Base-by-base conservation (phyloP, 2,888 invertebrate species). In the Beris morrisii region DNA sequence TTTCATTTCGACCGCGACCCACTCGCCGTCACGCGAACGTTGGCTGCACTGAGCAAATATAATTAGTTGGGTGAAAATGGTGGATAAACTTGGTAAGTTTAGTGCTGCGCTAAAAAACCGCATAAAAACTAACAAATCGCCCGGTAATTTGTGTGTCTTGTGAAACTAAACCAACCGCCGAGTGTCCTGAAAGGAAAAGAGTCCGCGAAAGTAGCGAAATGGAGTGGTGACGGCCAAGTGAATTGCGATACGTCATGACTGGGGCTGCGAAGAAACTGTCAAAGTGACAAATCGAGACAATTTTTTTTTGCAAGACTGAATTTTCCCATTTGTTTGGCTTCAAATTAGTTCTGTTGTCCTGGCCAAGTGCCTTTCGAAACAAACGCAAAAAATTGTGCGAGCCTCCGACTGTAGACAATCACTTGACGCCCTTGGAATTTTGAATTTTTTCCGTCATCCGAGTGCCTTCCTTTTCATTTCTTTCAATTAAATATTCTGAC, bases 1-100 rank as follows among this genome's bases (percentile, higher is more conserved):
- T 22, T 22, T 22, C 22, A 22, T 22, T 22, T 22, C 22, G 22
- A 22, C 22, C 22, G 22, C 22, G 22, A 22, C 22, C 22, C 22
- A 22, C 3, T 22, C 22, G 22, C 22, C 22, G 22, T 22, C 22
- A 22, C 22, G 22, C 58, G 11, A n/a, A 46, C 46, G 58, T n/a
- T 31, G 45, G 55, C 44, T 15, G 5, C n/a, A 58, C 46, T 46
- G 58, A 58, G 46, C 45, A 58, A 58, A n/a, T 44, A 46, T 31
- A 58, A 46, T 58, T 58, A 45, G 58, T 58, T 45, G 58, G 30
- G 58, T 58, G 54, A 64, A 64, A 64, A 64, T 64, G 64, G 64
- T 64, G 64, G 64, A 64, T 45, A 64, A 54, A 55, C 64, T 64
- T 54, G 64, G 64, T 64, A 55, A 64, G 64, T 64, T 43, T 52